phyloP scores from a whole-genome alignment of 2,113 vertebrate species.

The Otis tarda region DNA sequence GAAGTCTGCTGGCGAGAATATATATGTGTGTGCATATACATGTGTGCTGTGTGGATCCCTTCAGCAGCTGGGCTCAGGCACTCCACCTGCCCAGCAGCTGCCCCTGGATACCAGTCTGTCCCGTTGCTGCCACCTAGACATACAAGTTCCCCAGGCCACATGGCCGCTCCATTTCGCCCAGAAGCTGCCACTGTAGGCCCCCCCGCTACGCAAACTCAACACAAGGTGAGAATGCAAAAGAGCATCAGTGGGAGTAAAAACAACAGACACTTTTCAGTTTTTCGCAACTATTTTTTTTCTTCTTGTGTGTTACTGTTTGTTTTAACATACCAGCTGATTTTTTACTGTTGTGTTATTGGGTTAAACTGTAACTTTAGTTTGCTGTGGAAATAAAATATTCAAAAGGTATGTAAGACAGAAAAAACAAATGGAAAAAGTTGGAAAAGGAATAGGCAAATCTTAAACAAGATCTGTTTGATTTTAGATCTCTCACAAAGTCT shows the following conservation, averaged over 20 bases:
- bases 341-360: neutral
- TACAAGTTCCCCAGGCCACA: accelerated
- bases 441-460: neutral
- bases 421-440: neutral
- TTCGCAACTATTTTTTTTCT: neutral
- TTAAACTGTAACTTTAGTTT: neutral
- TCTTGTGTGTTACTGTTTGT: neutral
- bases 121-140: neutral
- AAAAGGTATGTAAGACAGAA: neutral
- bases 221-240: neutral
- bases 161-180: too few relatives aligned
- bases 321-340: neutral
- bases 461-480: neutral
- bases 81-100: neutral
- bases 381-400: neutral
- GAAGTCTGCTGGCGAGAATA: neutral
- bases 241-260: neutral
- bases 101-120: neutral
- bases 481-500: neutral
- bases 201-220: too few relatives aligned
- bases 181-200: too few relatives aligned
- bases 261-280: too few relatives aligned
- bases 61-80: neutral
- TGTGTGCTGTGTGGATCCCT: neutral
- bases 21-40: too few relatives aligned